Conservation (phyloP, 2,888 invertebrate species). For the Lepidochitona cinerea region DNA sequence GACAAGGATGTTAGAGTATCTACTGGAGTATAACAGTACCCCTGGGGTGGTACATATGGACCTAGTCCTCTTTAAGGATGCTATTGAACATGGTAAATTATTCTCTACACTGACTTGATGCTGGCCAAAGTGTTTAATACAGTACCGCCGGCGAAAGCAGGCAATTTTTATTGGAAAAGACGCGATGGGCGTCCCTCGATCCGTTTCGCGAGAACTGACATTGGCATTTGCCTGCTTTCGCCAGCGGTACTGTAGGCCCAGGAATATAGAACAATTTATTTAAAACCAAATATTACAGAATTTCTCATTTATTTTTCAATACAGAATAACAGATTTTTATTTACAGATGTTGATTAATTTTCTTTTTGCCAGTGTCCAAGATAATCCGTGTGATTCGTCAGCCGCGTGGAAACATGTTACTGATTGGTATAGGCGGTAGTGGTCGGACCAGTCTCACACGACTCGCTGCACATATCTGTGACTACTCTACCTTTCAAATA, state of each 20-base stretch:
- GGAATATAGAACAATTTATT: too few species aligned
- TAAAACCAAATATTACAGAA: too few species aligned
- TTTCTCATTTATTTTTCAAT: too few species aligned
- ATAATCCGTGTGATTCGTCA: conserved; percentile 87
- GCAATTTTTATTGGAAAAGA: too few species aligned
- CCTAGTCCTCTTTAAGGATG: conserved; percentile 88
- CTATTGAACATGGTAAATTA: conserved; percentile 80
- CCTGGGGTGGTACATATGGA: conserved; percentile 86
- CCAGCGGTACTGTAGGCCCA: too few species aligned
- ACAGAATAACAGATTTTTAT: too few species aligned
- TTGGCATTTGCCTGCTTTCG: too few species aligned
- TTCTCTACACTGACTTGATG: background rate
- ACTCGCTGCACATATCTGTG: conserved; percentile 85
- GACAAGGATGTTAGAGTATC: conserved; percentile 75
- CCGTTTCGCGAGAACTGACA: too few species aligned
- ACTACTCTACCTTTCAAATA: conserved; percentile 83
- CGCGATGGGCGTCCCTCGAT: too few species aligned
- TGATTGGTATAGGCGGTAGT: conserved; percentile 89
- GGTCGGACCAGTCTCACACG: conserved; percentile 86
- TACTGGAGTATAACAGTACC: conserved; percentile 85
- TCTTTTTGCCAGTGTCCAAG: conserved; percentile 76
- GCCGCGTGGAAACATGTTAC: conserved; percentile 85
- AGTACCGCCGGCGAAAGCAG: too few species aligned
- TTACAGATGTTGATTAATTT: too few species aligned
- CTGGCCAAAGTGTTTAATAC: too few species aligned